Evolutionary conservation across 2,113 vertebrate species (phyloP), one percentile per base, ranked within the genome.

Genomic region (Bufo bufo): DNA sequence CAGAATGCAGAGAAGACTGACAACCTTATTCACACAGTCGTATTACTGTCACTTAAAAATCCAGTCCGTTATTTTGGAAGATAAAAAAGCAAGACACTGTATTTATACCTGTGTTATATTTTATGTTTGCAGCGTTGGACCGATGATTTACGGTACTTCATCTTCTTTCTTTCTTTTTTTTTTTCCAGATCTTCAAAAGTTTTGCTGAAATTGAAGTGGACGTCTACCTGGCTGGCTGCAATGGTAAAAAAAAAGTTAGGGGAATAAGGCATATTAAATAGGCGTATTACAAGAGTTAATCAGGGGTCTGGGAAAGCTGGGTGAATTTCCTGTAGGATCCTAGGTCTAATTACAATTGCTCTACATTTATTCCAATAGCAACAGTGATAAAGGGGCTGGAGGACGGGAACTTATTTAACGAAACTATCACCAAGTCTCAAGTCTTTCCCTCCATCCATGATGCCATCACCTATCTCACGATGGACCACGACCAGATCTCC

Each of bases 391-490:
- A 93, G 43, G 96, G 95, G 93, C 92, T 99, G 56, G 96, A 98
- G 88, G 90, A 85, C 0, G 96, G 96, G 58, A 93, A 95, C 58
- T 98, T 99, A 92, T 98, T 99, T 82, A 96, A 92, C 4, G 92
- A 95, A 0, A 91, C 93, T 65, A 93, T 98, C 91, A 97, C 96
- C 59, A 98, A 97, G 92, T 92, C 93, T 47, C 94, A 93, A 74
- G 93, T 99, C 86, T 99, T 99, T 88, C 93, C 94, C 80, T 94
- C 96, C 0, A 89, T 99, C 56, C 96, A 98, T 0, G 96, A 97
- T 0, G 97, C 97, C 0, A 94, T 98, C 83, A 89, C 92, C 75
- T 92, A 96, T 90, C 90, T 93, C 82, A 91, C 93, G 52, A 84
- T n/a, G 9, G 87, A 89, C 49, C 84, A 0, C 0, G 88, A 0